Evolutionary conservation across 2,888 invertebrate genomes (phyloP).

Genomic region (Luperina nickerlii): DNA sequence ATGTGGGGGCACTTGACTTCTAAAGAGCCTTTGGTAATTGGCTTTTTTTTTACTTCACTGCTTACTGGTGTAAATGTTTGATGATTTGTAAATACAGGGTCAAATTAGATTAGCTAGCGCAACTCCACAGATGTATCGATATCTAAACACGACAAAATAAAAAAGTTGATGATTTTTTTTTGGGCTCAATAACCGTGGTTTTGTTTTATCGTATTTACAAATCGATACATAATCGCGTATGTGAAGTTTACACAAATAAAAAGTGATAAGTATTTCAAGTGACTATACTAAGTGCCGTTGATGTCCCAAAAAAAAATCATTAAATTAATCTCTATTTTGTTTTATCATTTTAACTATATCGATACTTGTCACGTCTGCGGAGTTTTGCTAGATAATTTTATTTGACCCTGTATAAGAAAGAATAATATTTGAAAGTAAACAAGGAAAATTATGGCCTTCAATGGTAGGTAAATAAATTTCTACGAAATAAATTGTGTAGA

Average conservation of each 20-base stretch:
- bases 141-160: background rate
- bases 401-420: background rate
- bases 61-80: constrained; percentile 15
- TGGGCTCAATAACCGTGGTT: background rate
- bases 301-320: too few species aligned
- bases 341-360: background rate
- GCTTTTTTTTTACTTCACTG: constrained; percentile 42
- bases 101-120: background rate
- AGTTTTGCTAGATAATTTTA: too few species aligned
- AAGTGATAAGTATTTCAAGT: background rate
- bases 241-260: background rate
- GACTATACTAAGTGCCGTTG: too few species aligned
- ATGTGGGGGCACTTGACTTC: constrained; percentile 30
- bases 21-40: constrained; percentile 43
- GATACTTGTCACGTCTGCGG: too few species aligned
- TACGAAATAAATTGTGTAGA: background rate
- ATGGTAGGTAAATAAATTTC: background rate
- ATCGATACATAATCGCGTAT: background rate
- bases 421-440: background rate
- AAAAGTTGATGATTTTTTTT: background rate
- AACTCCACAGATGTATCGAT: background rate
- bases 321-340: background rate
- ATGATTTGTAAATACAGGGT: constrained; percentile 15
- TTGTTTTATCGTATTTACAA: background rate
- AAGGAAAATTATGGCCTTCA: background rate